phyloP scores from a whole-genome alignment of 2,888 invertebrate genomes.

The Griposia aprilina region DNA sequence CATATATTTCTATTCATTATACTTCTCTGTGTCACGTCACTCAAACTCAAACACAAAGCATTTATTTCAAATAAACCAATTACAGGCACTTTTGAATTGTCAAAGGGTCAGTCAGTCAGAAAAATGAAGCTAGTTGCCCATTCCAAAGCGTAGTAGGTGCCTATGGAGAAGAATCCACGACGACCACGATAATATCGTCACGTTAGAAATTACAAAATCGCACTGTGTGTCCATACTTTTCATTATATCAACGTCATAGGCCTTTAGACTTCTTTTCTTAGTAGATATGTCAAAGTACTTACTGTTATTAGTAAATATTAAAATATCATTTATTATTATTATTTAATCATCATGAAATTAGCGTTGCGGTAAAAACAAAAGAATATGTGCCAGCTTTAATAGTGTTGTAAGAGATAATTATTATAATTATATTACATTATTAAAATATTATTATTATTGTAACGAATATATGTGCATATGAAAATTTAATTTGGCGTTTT shows the following conservation, averaged over 20 bases:
- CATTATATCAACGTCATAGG: not conserved
- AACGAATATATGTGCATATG: constrained; percentile 88
- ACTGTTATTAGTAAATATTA: constrained; percentile 39
- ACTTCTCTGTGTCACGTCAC: not conserved
- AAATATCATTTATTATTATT: constrained; percentile 58
- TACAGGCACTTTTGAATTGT: too few species aligned
- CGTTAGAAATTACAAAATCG: not conserved
- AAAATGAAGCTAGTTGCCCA: too few species aligned
- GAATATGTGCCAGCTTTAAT: constrained; percentile 88
- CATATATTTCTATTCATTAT: not conserved
- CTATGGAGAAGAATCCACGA: too few species aligned
- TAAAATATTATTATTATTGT: constrained; percentile 80
- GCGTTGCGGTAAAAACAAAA: constrained; percentile 83
- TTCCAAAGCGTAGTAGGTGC: too few species aligned
- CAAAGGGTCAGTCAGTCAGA: too few species aligned
- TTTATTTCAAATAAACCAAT: too few species aligned
- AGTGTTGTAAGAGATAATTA: constrained; percentile 83
- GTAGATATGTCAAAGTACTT: constrained; percentile 35
- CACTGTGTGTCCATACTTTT: not conserved
- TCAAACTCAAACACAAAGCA: too few species aligned
- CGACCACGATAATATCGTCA: not conserved
- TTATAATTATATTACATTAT: constrained; percentile 82
- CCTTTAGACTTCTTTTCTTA: constrained; percentile 23
- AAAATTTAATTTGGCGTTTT: constrained; percentile 64
- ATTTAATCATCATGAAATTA: constrained; percentile 70